Conservation (phyloP, 2,888 invertebrate species). For the Mesoligia furuncula region DNA sequence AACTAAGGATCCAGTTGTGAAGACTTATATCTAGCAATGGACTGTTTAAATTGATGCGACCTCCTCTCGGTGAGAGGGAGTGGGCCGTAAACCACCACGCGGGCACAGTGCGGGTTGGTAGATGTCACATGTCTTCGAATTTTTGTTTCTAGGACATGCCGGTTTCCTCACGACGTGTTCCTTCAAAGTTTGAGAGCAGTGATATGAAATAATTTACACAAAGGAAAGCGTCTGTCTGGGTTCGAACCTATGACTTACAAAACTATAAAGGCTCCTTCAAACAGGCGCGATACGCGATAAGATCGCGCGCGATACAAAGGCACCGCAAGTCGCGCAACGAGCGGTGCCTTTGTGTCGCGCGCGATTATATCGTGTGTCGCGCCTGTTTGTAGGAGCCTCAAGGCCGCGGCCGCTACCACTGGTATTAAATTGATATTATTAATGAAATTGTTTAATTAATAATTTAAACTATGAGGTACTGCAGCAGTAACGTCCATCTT, state of each 20-base stretch:
- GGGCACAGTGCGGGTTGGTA: neutral
- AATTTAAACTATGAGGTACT: neutral
- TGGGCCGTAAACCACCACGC: neutral
- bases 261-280: too few species aligned
- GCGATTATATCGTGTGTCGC: too few species aligned
- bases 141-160: neutral
- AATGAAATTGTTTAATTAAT: slow-evolving; percentile 1
- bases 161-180: neutral
- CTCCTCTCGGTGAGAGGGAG: neutral
- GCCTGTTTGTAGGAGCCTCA: too few species aligned
- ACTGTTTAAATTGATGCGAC: neutral
- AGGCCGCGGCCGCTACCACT: neutral
- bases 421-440: neutral
- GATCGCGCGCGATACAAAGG: too few species aligned
- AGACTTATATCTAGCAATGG: neutral
- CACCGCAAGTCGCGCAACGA: too few species aligned
- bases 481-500: neutral
- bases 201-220: neutral
- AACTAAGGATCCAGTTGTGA: too few species aligned
- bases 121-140: neutral
- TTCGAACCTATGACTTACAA: neutral
- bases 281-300: too few species aligned
- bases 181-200: neutral
- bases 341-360: too few species aligned
- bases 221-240: neutral